These are phyloP conservation scores for Dromas ardeola DNA, from an alignment of 2,113 vertebrate species.

Conservation along the genomic window DNA sequence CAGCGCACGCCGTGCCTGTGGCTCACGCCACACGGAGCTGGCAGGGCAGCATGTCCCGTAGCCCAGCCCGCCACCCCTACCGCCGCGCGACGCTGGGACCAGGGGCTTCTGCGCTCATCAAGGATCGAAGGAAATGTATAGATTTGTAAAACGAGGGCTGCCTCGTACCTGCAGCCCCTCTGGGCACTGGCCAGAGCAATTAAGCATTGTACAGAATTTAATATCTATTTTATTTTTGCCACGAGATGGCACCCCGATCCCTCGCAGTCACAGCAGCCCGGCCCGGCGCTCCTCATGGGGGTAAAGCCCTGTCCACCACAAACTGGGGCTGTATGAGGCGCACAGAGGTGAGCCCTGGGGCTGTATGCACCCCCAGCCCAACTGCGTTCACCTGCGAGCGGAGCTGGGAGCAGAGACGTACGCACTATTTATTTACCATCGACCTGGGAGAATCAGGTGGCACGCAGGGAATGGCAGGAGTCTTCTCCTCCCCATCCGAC, in stretches of 20 bases:
- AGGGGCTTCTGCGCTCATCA: neutral
- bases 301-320: neutral
- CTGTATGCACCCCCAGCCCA: neutral
- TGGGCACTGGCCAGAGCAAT: accelerated
- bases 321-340: accelerated
- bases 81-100: neutral
- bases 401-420: neutral
- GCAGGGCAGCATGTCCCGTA: accelerated
- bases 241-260: slow-evolving; percentile 56
- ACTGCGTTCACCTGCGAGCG: neutral
- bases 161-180: neutral
- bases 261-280: neutral
- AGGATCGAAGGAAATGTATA: neutral
- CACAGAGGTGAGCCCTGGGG: neutral
- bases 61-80: neutral
- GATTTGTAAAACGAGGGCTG: neutral
- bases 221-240: neutral
- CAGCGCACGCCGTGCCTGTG: accelerated
- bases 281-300: neutral
- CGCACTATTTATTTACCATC: neutral
- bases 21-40: neutral
- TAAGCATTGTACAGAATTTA: accelerated
- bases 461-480: neutral
- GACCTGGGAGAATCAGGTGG: neutral
- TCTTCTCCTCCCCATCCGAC: neutral